Conservation (phyloP, 2,113 vertebrate species). For the Carassius carassius region DNA sequence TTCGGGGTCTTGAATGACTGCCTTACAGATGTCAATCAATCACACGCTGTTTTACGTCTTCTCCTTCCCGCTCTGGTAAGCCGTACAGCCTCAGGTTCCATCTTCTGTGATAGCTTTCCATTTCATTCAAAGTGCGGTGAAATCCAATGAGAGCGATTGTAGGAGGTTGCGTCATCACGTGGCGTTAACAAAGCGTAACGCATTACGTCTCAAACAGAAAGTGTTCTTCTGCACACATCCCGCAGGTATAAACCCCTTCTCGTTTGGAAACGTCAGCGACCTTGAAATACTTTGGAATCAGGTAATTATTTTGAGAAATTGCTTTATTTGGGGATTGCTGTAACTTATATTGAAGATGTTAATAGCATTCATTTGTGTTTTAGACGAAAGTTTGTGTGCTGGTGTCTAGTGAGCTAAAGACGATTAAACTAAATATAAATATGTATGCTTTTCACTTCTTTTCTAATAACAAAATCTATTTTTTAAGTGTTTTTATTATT, state of each 20-base stretch:
- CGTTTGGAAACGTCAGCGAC: background rate
- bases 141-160: background rate
- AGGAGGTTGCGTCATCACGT: background rate
- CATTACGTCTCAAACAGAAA: conserved; percentile 30
- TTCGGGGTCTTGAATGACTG: too few relatives aligned
- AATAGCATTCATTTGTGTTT: background rate
- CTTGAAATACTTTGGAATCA: background rate
- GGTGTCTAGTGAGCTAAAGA: background rate
- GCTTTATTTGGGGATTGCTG: background rate
- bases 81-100: too few relatives aligned
- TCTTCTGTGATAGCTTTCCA: too few relatives aligned
- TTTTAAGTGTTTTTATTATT: background rate
- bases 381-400: background rate
- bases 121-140: conserved; percentile 21
- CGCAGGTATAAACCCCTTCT: background rate
- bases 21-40: too few relatives aligned
- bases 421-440: background rate
- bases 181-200: background rate
- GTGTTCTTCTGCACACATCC: background rate
- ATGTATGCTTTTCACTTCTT: background rate
- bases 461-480: background rate
- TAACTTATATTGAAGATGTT: background rate
- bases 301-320: background rate
- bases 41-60: too few relatives aligned
- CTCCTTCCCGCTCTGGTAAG: too few relatives aligned